phyloP scores from a whole-genome alignment of 2,888 invertebrate genomes.

The Axea sp. region DNA sequence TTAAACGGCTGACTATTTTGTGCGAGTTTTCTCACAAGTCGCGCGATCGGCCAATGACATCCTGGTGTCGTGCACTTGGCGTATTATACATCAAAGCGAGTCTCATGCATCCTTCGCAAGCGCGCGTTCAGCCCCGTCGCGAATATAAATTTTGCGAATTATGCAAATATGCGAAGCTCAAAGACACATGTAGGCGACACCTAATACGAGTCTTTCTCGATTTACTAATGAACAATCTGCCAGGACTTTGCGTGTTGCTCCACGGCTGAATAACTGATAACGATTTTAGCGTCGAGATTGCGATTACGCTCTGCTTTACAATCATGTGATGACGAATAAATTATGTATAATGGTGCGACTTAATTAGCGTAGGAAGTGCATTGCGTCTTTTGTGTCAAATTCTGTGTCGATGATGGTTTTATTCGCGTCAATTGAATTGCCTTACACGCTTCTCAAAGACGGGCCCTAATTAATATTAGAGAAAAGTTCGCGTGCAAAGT shows the following conservation, averaged over 20 bases:
- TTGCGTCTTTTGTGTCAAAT: neutral
- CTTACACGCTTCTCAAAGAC: no score
- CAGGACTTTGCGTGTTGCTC: conserved; percentile 41
- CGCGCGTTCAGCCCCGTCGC: conserved; percentile 20
- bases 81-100: conserved; percentile 57
- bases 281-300: conserved; percentile 50
- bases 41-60: conserved; percentile 54
- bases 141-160: conserved; percentile 62
- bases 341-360: conserved; percentile 41
- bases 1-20: conserved; percentile 41
- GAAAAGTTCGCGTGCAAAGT: no score
- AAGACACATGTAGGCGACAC: conserved; percentile 60
- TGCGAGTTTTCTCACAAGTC: conserved; percentile 57
- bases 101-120: conserved; percentile 32
- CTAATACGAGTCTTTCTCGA: conserved; percentile 57
- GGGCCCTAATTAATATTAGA: no score
- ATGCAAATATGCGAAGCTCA: conserved; percentile 56
- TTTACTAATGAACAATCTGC: conserved; percentile 60
- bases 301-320: conserved; percentile 55
- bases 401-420: no score
- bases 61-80: conserved; percentile 39
- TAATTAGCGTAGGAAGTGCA: conserved; percentile 22
- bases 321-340: conserved; percentile 51
- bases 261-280: conserved; percentile 51
- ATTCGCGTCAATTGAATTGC: no score